These are phyloP conservation scores for Unio delphinus DNA, from an alignment of 2,888 invertebrate species.

Conservation along the genomic window DNA sequence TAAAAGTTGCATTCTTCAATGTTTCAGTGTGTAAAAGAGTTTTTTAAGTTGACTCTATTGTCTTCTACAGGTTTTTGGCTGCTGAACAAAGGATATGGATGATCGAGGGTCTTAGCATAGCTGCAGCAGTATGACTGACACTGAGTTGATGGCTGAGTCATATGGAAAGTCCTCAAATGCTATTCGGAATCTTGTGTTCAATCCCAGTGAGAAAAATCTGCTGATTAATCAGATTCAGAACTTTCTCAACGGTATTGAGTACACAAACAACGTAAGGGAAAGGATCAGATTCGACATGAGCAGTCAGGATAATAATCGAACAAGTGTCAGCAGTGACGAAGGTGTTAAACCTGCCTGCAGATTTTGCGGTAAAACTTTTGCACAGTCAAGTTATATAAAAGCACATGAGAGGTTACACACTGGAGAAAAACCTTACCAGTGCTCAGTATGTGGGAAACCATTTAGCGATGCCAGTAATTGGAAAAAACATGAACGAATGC, in stretches of 20 bases:
- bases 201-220: slow-evolving; percentile 22
- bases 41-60: no score
- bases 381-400: slow-evolving; percentile 63
- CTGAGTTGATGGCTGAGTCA: slow-evolving; percentile 56
- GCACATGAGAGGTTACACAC: slow-evolving; percentile 64
- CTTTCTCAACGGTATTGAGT: slow-evolving; percentile 34
- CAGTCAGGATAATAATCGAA: slow-evolving; percentile 10
- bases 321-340: slow-evolving; percentile 17
- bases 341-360: slow-evolving; percentile 54
- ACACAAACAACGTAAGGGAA: slow-evolving; percentile 10
- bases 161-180: slow-evolving; percentile 39
- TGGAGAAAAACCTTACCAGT: slow-evolving; percentile 62
- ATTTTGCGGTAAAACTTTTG: slow-evolving; percentile 63
- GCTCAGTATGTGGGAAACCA: slow-evolving; percentile 62
- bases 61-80: no score
- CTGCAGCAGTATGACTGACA: slow-evolving; percentile 41
- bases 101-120: not conserved
- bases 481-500: slow-evolving; percentile 66
- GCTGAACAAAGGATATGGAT: no score
- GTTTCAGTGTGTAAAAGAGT: no score
- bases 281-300: slow-evolving; percentile 10
- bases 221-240: slow-evolving; percentile 33
- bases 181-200: slow-evolving; percentile 19
- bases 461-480: slow-evolving; percentile 65
- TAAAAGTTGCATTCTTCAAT: no score